Conservation (phyloP, 2,888 invertebrate species). For the Entomobrya proxima region DNA sequence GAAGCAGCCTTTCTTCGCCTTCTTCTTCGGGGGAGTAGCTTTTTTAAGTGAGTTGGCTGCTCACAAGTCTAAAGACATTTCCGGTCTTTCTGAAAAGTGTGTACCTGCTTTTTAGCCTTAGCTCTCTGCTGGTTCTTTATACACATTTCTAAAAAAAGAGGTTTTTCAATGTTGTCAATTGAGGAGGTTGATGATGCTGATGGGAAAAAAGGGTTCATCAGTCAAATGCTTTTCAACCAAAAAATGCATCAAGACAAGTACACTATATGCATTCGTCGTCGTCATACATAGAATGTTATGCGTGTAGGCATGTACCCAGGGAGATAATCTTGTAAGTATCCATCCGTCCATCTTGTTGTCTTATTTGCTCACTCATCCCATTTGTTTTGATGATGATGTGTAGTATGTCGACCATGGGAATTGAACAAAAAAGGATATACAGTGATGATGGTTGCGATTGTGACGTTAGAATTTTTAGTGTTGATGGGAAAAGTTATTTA, state of each 20-base stretch:
- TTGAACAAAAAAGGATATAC: slow-evolving; percentile 5
- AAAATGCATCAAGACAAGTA: too few species aligned
- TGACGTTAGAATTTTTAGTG: too few species aligned
- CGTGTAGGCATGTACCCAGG: too few species aligned
- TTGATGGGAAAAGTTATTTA: slow-evolving; percentile 25
- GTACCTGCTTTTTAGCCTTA: slow-evolving; percentile 13
- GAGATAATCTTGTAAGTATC: slow-evolving; percentile 30
- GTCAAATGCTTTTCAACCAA: too few species aligned
- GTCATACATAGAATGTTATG: too few species aligned
- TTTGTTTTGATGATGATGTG: not conserved
- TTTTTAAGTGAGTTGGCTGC: slow-evolving; percentile 4
- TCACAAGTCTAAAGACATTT: slow-evolving; percentile 40
- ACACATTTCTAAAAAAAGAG: too few species aligned
- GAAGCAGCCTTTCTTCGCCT: too few species aligned
- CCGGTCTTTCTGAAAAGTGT: slow-evolving; percentile 43
- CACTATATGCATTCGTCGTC: too few species aligned
- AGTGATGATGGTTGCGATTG: not conserved
- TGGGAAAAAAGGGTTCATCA: slow-evolving; percentile 30
- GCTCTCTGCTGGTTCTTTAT: too few species aligned
- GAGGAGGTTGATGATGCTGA: not conserved
- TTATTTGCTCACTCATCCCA: slow-evolving; percentile 8
- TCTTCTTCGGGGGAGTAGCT: slow-evolving; percentile 6
- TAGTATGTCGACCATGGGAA: not conserved
- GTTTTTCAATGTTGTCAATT: not conserved
- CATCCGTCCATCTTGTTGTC: slow-evolving; percentile 8